Base-by-base conservation (phyloP, 2,113 vertebrate species). In the Henicopernis longicauda region DNA sequence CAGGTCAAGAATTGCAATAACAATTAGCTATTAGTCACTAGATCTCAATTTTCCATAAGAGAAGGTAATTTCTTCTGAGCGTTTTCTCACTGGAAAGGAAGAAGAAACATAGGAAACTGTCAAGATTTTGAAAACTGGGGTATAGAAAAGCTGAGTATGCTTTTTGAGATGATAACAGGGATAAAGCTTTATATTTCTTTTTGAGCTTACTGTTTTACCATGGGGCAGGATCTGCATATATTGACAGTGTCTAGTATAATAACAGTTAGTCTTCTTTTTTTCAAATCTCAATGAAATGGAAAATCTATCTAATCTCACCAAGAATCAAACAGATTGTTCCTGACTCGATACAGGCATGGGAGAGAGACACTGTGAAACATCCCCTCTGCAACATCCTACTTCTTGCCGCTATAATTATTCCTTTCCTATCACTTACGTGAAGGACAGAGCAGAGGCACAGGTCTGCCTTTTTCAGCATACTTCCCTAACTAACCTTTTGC, bases 1-100 rank as follows among this genome's bases (percentile, higher is more conserved):
- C 96, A 94, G 95, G 95, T 97, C 96, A 98, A 96, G 84, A 98
- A 98, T 97, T 97, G 94, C 92, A 98, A 95, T 96, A 98, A 97
- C 94, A 96, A 97, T 98, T 98, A 98, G 96, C 96, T 89, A 97
- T 98, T 98, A 97, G 96, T 96, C 91, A 87, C 95, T 97, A 96
- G 93, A 96, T 97, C 93, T 97, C 95, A 97, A 90, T 97, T 97
- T 97, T 89, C 92, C 58, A 74, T 72, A 96, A 95, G 42, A 96
- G 54, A 96, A 97, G 89, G 93, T 96, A 69, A 97, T 94, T 97
- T 94, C 74, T 97, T 86, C 27, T 32, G 95, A 95, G 52, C 40
- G 77, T 97, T 97, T 96, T 55, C 66, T 96, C 93, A 65, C 66
- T 89, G 34, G 27, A 79, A 84, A 91, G 70, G 88, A 85, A 82